Conservation (phyloP, 2,888 invertebrate species). For the Rhorus exstirpatorius region DNA sequence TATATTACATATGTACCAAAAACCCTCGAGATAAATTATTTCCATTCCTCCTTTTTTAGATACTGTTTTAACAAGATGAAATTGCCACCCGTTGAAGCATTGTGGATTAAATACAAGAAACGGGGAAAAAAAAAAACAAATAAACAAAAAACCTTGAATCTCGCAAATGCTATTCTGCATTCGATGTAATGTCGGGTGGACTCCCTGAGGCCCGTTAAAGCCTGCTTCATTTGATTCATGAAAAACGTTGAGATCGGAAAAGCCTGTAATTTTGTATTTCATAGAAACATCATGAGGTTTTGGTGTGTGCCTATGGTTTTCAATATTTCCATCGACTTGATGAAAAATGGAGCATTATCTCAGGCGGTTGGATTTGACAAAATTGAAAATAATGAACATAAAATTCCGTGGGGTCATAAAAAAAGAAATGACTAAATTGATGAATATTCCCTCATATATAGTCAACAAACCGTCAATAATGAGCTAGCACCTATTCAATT, state of each 20-base stretch:
- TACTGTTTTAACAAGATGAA: constrained; percentile 5
- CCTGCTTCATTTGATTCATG: constrained; percentile 80
- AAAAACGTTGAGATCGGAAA: constrained; percentile 81
- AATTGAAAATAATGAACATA: no score
- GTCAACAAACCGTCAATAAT: no score
- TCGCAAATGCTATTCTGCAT: constrained; percentile 79
- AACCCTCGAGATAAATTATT: neutral
- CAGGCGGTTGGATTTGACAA: no score
- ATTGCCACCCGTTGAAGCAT: constrained; percentile 38
- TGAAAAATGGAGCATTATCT: no score
- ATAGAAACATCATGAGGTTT: neutral
- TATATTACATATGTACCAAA: neutral
- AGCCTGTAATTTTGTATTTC: constrained; percentile 77
- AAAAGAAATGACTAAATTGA: no score
- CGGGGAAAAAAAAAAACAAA: neutral
- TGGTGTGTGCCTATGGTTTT: neutral
- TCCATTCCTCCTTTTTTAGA: neutral
- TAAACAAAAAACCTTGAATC: constrained; percentile 82
- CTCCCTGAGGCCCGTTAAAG: constrained; percentile 79
- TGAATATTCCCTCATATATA: no score
- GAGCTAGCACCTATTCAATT: no score
- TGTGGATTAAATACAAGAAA: constrained; percentile 21
- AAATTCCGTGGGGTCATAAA: no score
- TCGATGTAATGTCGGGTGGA: constrained; percentile 79
- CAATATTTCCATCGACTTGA: no score